Conservation (phyloP, 2,113 vertebrate genomes). For the Chinchilla lanigera region DNA sequence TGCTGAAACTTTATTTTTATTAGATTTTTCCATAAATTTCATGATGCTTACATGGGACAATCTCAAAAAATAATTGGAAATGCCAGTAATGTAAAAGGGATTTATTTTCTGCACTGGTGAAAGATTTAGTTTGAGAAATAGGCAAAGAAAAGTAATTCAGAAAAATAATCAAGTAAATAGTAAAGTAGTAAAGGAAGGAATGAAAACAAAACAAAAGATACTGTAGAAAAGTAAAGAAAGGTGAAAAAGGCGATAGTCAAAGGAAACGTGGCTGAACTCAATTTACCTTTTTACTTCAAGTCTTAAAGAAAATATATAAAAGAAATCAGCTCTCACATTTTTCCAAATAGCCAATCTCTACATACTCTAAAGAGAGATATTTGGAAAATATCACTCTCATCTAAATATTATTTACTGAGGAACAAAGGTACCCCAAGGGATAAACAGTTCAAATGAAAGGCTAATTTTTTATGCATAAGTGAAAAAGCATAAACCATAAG, state of each 20-base stretch:
- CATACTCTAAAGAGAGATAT: background rate
- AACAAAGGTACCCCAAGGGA: background rate
- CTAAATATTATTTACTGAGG: slow-evolving; percentile 32
- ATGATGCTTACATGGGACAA: background rate
- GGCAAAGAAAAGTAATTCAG: background rate
- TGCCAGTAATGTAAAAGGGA: background rate
- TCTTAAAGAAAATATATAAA: background rate
- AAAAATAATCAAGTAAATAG: background rate
- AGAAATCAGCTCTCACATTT: background rate
- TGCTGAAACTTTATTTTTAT: background rate
- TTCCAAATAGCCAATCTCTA: background rate
- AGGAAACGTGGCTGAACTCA: background rate
- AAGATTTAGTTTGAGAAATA: background rate
- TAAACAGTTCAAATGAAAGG: slow-evolving; percentile 35
- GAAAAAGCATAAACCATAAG: background rate
- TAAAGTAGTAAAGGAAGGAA: background rate
- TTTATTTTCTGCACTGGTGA: background rate
- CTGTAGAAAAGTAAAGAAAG: background rate
- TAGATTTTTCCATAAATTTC: background rate
- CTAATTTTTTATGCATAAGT: background rate
- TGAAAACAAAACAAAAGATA: background rate
- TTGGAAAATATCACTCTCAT: slow-evolving; percentile 36
- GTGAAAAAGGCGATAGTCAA: background rate
- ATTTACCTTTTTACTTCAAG: background rate
- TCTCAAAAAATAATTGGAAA: background rate